Base-by-base conservation (phyloP, 2,797 vertebrate species). In the Melopsittacus undulatus region DNA sequence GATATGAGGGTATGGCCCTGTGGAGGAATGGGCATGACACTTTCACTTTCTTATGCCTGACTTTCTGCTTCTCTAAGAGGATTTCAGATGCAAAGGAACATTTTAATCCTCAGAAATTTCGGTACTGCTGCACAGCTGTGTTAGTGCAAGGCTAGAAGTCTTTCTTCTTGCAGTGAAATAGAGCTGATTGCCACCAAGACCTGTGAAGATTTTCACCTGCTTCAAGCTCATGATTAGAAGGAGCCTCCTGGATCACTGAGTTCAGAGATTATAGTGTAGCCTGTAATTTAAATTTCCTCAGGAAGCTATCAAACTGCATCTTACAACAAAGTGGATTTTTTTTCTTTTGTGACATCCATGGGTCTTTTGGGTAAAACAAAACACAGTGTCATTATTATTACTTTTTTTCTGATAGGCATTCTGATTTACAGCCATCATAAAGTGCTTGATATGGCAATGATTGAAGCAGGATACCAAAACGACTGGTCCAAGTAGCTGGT, bases 1-100 rank as follows among this genome's bases (percentile, higher is more conserved):
- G 22, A 30, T 34, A 45, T 5, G 23, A 63, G 6, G 23, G 51
- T 30, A 52, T 1, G 22, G 43, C n/a, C 43, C 21, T 63, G n/a
- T 1, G 0, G 32, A 54, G 30, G 16, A 69, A 70, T 6, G n/a
- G 30, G 7, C 23, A 40, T 0, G 7, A 29, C 6, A 10, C 17
- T 43, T 38, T 54, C 38, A 32, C 19, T 80, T 66, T 70, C 45
- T 70, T 36, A 29, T 54, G 38, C 8, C 21, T 79, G 45, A 14
- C 17, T 18, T 87, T 42, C 63, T 59, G 42, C 51, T 43, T 83
- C 63, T 22, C 36, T 49, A 66, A 38, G 46, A 75, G 19, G 40
- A 40, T 84, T 88, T 76, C 26, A 22, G 12, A 36, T 17, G 16
- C 20, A 54, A 42, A 75, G 13, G 16, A 67, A 38, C 3, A 32